Evolutionary conservation across 2,888 invertebrate species (phyloP), one percentile per base, ranked within the genome.

Genomic region (Latheticus oryzae): DNA sequence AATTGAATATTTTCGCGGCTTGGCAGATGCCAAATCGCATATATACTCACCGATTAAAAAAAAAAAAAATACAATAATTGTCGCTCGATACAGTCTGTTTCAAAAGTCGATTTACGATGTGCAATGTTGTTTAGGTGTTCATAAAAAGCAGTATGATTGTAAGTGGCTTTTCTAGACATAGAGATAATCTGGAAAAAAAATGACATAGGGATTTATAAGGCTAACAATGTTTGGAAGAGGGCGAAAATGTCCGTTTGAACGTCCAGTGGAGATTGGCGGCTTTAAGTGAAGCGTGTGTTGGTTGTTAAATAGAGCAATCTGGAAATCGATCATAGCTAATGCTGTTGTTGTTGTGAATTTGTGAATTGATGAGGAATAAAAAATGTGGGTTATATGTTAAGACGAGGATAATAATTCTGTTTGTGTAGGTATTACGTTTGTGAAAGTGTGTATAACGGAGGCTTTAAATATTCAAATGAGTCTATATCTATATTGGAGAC

Each of bases 91-190:
- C n/a, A n/a, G n/a, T n/a, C n/a, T n/a, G n/a, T n/a, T n/a, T n/a
- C n/a, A n/a, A n/a, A n/a, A n/a, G n/a, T n/a, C n/a, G 23, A 21
- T 21, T 7, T 5, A 21, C 23, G 7, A 5, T 5, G 23, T 5
- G 7, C 23, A 5, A 21, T 21, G 23, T 21, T 2, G 23, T 7
- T 16, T 4, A 19, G 37, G 58, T 75, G 75, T 75, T 75, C 77
- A 76, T 77, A 76, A 77, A 77, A 76, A 77, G 72, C 70, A 69
- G 73, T 71, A 76, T 75, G 74, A 76, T 75, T 73, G 74, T 77
- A 77, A 77, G 77, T 77, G 76, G 76, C 76, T 77, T 75, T 75
- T 62, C 67, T 66, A 67, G 76, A 74, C 76, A 70, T 67, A 69
- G 71, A 73, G 72, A 71, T 72, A 71, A 72, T 70, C 72, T 70